These are phyloP conservation scores for Protonibea diacanthus DNA, from an alignment of 2,797 vertebrate genomes.

Conservation along the genomic window DNA sequence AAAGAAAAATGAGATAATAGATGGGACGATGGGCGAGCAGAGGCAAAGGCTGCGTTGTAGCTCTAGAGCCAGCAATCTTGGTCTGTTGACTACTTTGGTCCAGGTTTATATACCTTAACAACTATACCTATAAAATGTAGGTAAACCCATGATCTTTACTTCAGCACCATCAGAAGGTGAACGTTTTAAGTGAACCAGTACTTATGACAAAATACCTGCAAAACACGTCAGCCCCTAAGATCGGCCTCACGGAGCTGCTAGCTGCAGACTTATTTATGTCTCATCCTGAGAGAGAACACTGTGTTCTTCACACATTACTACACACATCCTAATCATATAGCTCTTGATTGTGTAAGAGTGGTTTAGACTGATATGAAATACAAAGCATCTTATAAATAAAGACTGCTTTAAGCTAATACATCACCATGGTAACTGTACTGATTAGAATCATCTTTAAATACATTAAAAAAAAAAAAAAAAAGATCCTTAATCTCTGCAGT, in stretches of 20 bases:
- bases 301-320: neutral
- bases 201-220: too few relatives aligned
- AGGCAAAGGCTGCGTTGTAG: neutral
- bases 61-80: neutral
- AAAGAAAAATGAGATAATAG: neutral
- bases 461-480: conserved; percentile 50
- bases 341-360: neutral
- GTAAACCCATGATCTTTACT: neutral
- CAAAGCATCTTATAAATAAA: neutral
- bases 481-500: conserved; percentile 36
- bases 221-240: too few relatives aligned
- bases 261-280: too few relatives aligned
- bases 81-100: neutral
- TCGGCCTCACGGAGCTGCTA: too few relatives aligned
- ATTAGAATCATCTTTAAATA: conserved; percentile 59
- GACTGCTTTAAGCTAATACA: conserved; percentile 33
- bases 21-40: neutral
- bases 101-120: neutral
- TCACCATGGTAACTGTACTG: conserved; percentile 43
- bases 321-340: neutral
- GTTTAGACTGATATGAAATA: neutral
- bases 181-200: neutral
- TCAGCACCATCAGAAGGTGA: neutral
- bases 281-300: neutral
- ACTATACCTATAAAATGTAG: too few relatives aligned